phyloP scores from a whole-genome alignment of 2,888 invertebrate species.

The Melanostoma scalare region DNA sequence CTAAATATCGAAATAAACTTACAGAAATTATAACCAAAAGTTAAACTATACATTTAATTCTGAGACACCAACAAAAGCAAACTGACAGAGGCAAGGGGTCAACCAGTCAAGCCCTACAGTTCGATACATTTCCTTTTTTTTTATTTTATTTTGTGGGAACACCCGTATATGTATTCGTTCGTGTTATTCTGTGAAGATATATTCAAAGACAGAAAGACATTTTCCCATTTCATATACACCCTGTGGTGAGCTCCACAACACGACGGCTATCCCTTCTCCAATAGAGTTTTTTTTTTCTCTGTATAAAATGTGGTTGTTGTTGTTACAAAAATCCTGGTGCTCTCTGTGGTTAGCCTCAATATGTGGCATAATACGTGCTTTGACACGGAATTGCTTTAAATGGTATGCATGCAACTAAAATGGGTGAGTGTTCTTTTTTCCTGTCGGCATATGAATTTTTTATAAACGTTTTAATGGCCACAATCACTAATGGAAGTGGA shows the following conservation, averaged over 20 bases:
- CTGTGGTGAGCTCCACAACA: neutral
- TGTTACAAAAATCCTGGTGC: constrained; percentile 19
- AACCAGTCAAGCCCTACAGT: no score
- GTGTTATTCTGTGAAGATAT: no score
- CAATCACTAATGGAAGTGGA: constrained; percentile 38
- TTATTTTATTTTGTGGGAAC: no score
- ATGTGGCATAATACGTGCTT: constrained; percentile 64
- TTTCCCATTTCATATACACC: constrained; percentile 1
- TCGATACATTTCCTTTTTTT: no score
- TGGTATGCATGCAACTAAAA: constrained; percentile 22
- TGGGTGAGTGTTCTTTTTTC: neutral
- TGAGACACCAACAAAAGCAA: no score
- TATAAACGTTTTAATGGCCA: constrained; percentile 42
- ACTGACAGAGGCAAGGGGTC: no score
- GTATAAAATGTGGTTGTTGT: neutral
- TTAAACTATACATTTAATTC: no score
- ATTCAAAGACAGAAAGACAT: no score
- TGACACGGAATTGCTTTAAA: constrained; percentile 47
- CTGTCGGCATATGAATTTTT: constrained; percentile 50
- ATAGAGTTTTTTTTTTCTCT: neutral
- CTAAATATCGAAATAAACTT: no score
- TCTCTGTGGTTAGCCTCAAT: constrained; percentile 56
- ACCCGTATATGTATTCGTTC: no score
- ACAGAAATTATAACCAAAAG: no score
- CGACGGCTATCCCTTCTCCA: constrained; percentile 25